These are phyloP conservation scores for Nylanderia fulva DNA, from an alignment of 1,140 invertebrate genomes.

Conservation along the genomic window DNA sequence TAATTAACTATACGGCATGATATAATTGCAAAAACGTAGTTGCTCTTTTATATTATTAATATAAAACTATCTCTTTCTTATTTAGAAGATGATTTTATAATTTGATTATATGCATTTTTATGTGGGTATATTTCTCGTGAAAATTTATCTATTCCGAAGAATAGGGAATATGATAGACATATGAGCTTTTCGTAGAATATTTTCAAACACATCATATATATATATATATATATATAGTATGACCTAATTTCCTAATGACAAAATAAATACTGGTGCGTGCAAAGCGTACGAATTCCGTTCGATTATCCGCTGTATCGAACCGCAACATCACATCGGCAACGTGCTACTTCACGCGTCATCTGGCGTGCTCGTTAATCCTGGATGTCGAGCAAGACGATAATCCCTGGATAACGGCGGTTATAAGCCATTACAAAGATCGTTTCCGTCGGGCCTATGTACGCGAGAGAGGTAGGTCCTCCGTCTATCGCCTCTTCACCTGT, in stretches of 20 bases:
- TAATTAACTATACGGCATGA: not conserved
- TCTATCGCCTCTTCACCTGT: conserved; percentile 35
- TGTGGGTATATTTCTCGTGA: too few species aligned
- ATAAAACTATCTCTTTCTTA: not conserved
- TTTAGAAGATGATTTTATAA: conserved; percentile 28
- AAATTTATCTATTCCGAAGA: not conserved
- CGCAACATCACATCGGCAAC: conserved; percentile 1
- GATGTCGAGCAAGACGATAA: conserved; percentile 44
- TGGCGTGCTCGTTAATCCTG: conserved; percentile 52
- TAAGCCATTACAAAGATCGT: conserved; percentile 43
- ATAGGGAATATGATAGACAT: too few species aligned
- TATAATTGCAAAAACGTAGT: not conserved
- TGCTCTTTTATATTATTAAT: not conserved
- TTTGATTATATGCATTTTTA: not conserved
- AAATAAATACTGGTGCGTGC: not conserved
- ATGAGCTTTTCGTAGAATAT: not conserved
- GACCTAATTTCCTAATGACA: not conserved
- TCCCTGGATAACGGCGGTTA: conserved; percentile 29
- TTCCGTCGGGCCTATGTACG: conserved; percentile 2
- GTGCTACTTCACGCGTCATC: conserved; percentile 46
- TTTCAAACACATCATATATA: not conserved
- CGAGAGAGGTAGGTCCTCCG: conserved; percentile 21
- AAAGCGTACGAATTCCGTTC: conserved; percentile 6
- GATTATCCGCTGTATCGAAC: not conserved
- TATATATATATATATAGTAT: too few species aligned